Evolutionary conservation across 2,888 invertebrate genomes (phyloP).

Genomic region (Aspidiotus destructor): DNA sequence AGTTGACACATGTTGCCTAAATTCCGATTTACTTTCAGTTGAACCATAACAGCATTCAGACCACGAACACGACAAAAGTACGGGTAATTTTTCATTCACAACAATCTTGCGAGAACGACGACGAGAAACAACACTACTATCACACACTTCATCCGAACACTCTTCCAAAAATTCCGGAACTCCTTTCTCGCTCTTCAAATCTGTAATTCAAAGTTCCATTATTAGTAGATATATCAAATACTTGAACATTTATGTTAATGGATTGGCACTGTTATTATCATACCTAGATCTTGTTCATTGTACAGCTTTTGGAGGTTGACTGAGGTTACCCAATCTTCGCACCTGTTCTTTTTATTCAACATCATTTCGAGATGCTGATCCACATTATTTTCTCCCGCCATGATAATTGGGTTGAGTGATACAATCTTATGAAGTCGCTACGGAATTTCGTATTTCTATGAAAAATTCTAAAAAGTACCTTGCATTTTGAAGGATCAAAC

Average conservation of each 20-base stretch:
- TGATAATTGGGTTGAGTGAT: neutral
- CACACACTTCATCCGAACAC: constrained; percentile 15
- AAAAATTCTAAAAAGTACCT: no score
- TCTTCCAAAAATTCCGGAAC: neutral
- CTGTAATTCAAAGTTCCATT: constrained; percentile 3
- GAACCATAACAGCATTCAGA: neutral
- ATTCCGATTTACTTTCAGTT: neutral
- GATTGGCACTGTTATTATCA: no score
- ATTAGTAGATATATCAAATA: no score
- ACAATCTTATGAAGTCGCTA: no score
- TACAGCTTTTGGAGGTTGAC: constrained; percentile 3
- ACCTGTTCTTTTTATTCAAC: constrained; percentile 24
- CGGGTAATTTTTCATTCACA: neutral
- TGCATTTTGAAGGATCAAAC: no score
- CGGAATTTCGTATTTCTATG: no score
- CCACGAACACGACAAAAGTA: neutral
- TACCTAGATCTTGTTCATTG: constrained; percentile 7
- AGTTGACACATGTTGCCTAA: neutral
- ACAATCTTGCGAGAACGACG: constrained; percentile 12
- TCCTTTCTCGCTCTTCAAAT: constrained; percentile 4
- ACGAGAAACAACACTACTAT: constrained; percentile 7
- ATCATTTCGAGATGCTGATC: constrained; percentile 31
- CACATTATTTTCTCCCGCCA: constrained; percentile 15
- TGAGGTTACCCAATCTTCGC: constrained; percentile 29
- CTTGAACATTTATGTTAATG: no score